Conservation (phyloP, 2,113 vertebrate species). For the Microtus montanus region DNA sequence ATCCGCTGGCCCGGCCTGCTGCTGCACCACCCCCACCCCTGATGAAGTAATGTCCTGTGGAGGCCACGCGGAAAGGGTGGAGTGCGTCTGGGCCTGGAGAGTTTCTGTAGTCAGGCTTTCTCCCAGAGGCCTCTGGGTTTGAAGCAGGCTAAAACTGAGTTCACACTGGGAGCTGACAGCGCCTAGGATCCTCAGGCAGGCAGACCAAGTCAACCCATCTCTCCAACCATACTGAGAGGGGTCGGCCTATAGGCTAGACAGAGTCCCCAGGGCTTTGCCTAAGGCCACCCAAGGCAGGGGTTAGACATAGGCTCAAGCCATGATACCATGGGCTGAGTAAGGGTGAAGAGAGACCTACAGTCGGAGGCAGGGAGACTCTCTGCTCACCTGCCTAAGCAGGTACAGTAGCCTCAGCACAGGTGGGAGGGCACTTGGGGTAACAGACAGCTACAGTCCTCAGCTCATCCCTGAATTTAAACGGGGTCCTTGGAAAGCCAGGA, state of each 20-base stretch:
- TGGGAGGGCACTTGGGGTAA: neutral
- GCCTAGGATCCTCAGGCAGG: rapidly evolving
- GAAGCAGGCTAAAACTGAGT: neutral
- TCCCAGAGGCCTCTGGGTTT: neutral
- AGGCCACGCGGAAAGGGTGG: slow-evolving; percentile 4
- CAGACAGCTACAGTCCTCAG: neutral
- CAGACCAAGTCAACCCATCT: neutral
- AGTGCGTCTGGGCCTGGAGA: neutral
- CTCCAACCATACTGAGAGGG: rapidly evolving
- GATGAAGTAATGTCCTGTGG: slow-evolving; percentile 60
- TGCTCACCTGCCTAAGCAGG: neutral
- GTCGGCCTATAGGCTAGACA: rapidly evolving
- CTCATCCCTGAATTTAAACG: neutral
- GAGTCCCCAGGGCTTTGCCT: no score
- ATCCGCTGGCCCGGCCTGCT: neutral
- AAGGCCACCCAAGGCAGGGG: neutral
- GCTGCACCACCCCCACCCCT: neutral
- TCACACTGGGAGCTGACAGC: neutral
- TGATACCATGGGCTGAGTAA: neutral
- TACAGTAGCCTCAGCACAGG: neutral
- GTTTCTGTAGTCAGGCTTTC: neutral
- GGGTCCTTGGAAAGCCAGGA: neutral
- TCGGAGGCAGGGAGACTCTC: no score
- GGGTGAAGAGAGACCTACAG: neutral
- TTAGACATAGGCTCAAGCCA: neutral